phyloP scores from a whole-genome alignment of 2,888 invertebrate species.

The Metellina segmentata region DNA sequence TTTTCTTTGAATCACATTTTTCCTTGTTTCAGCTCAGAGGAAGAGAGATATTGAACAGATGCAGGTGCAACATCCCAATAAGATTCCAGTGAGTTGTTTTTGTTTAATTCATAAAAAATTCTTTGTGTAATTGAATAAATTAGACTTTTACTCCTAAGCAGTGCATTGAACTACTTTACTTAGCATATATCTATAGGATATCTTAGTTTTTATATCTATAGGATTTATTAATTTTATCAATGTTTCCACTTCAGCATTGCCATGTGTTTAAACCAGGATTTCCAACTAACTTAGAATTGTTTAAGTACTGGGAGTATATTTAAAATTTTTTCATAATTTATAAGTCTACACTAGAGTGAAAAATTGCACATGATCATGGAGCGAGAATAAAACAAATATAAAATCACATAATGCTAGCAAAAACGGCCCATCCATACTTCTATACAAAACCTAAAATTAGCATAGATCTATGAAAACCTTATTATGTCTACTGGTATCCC shows the following conservation, averaged over 20 bases:
- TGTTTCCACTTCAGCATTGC: not conserved
- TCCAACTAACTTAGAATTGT: not conserved
- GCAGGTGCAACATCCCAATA: slow-evolving; percentile 83
- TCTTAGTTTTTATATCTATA: not conserved
- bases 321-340: too few relatives aligned
- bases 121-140: not conserved
- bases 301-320: too few relatives aligned
- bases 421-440: too few relatives aligned
- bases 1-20: not conserved
- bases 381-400: too few relatives aligned
- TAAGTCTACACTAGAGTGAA: too few relatives aligned
- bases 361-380: too few relatives aligned
- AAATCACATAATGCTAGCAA: too few relatives aligned
- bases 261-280: not conserved
- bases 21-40: slow-evolving; percentile 81
- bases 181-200: not conserved
- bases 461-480: too few relatives aligned
- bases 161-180: not conserved
- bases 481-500: too few relatives aligned
- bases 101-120: not conserved
- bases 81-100: slow-evolving; percentile 81
- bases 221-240: not conserved
- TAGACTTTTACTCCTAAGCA: not conserved
- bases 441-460: too few relatives aligned
- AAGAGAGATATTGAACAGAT: slow-evolving; percentile 83